These are phyloP conservation scores for Cephus nigrinus DNA, from an alignment of 2,888 invertebrate genomes.

Conservation along the genomic window DNA sequence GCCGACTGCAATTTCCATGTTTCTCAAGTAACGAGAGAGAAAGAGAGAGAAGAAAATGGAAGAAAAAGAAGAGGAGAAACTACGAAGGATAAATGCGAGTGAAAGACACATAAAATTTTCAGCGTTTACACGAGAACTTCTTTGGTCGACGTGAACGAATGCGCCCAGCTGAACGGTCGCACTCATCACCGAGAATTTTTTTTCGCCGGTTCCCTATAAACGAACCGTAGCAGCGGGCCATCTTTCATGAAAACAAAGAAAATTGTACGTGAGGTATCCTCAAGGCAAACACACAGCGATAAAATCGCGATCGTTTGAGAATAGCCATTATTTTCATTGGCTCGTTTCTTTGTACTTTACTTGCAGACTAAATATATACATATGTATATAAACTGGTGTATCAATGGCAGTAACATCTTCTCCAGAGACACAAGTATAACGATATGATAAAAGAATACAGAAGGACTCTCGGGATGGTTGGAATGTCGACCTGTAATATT, in stretches of 20 bases:
- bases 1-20: not conserved
- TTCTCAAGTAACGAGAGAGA: not conserved
- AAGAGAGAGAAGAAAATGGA: not conserved
- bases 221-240: not conserved
- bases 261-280: not conserved
- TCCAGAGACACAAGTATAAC: slow-evolving; percentile 21
- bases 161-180: not conserved
- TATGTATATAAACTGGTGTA: not conserved
- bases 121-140: slow-evolving; percentile 10
- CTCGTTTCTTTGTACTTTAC: not conserved
- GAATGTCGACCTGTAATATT: slow-evolving; percentile 59
- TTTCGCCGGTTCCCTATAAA: not conserved
- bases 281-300: not conserved
- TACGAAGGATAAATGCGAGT: not conserved
- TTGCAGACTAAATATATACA: not conserved
- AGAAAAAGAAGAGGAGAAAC: not conserved
- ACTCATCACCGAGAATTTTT: not conserved
- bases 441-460: slow-evolving; percentile 26
- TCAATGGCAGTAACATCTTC: slow-evolving; percentile 29
- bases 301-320: not conserved
- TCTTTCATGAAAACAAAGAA: not conserved
- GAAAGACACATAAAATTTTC: not conserved
- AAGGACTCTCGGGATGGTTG: slow-evolving; percentile 42
- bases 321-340: not conserved
- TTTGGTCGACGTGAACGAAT: not conserved